Conservation (phyloP, 2,888 invertebrate species). For the Dastarcus helophoroides region DNA sequence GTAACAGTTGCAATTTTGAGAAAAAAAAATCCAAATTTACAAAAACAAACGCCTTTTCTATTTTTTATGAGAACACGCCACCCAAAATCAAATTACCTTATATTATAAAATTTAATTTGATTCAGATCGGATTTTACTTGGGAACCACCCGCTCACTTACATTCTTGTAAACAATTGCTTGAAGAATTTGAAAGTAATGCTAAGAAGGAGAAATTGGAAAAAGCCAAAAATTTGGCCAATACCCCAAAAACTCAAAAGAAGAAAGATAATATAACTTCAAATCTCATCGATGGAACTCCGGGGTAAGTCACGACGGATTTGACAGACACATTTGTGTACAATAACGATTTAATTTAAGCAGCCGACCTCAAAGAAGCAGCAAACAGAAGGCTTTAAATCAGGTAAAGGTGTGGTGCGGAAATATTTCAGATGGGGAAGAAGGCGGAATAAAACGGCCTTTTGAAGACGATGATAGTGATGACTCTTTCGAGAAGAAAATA, state of each 20-base stretch:
- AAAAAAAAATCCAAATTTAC: no score
- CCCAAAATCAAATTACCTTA: no score
- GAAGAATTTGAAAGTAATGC: conserved; percentile 73
- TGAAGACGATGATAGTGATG: conserved; percentile 28
- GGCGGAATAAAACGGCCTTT: conserved; percentile 20
- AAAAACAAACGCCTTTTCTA: no score
- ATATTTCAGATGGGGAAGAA: conserved; percentile 44
- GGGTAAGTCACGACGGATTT: neutral
- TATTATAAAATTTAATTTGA: no score
- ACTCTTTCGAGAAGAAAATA: conserved; percentile 33
- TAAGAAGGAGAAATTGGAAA: conserved; percentile 53
- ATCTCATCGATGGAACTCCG: neutral
- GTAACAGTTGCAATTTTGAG: no score
- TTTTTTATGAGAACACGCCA: no score
- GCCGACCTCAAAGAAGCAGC: conserved; percentile 62
- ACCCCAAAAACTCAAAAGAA: conserved; percentile 6
- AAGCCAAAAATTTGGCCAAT: conserved; percentile 18
- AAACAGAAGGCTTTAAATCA: conserved; percentile 73
- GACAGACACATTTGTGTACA: neutral
- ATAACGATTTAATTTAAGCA: conserved; percentile 22
- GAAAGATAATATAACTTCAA: conserved; percentile 6
- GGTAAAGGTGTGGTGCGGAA: conserved; percentile 76
- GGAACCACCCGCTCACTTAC: conserved; percentile 69
- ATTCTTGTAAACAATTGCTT: conserved; percentile 62
- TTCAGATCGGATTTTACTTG: conserved; percentile 68